Evolutionary conservation across 2,113 vertebrate genomes (phyloP), one percentile per base, ranked within the genome.

Genomic region (Picathartes gymnocephalus): DNA sequence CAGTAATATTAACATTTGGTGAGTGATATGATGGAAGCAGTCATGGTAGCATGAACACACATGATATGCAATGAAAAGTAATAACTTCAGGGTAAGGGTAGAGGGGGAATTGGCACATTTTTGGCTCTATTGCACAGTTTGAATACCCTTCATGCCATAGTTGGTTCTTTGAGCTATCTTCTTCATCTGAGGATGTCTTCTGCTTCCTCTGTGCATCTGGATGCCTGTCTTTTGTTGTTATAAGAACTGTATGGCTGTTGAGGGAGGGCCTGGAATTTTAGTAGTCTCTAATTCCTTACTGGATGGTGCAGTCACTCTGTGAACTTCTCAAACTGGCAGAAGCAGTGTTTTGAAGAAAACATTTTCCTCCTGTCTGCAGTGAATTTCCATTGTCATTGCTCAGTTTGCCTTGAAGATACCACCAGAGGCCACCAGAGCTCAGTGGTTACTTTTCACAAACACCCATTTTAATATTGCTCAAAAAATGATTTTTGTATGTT

Each of bases 161-260:
- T 16, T 69, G 27, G 13, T 54, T 71, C 20, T 87, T 50, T 0
- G 0, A 78, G 12, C 8, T 56, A 10, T 73, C 51, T 42, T 37
- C 54, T 57, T 81, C 53, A 81, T 14, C 28, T 60, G 37, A 31
- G n/a, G 12, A 2, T 18, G 4, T 54, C 83, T 56, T 72, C 30
- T 61, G 15, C 24, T 76, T 69, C 15, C 31, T 16, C 13, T 17
- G 3, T 81, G 39, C 15, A 15, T 51, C 35, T 66, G 0, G 0
- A 66, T 54, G 31, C 61, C 44, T 51, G 28, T 39, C 23, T 37
- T n/a, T 68, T 51, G 17, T 78, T 45, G 20, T 22, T 27, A 1
- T 28, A 37, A 39, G 23, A 62, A 10, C 37, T 70, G 28, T 16
- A 23, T 24, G 15, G 33, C 39, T 58, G 12, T 13, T 87, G 39